Evolutionary conservation across 1,140 invertebrate genomes (phyloP).

Genomic region (Plodia interpunctella): DNA sequence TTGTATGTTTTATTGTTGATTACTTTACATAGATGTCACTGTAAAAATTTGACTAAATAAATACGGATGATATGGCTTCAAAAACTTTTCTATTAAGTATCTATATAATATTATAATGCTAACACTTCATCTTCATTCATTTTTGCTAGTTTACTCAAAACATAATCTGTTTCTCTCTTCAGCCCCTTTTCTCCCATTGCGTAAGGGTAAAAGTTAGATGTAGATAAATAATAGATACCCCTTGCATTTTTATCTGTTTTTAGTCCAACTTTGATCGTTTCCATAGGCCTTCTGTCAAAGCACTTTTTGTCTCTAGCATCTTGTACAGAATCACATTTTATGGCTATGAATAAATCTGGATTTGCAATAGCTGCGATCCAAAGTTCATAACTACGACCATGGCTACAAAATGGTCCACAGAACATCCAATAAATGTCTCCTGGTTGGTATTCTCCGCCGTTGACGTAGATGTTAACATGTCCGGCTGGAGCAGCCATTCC

Average conservation of each 20-base stretch:
- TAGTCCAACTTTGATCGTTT: conserved; percentile 22
- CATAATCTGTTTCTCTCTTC: conserved; percentile 15
- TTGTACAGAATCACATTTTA: conserved; percentile 28
- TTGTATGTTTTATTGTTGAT: too few relatives aligned
- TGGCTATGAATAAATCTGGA: conserved; percentile 19
- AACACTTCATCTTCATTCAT: too few relatives aligned
- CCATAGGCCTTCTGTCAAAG: conserved; percentile 21
- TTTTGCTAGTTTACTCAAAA: too few relatives aligned
- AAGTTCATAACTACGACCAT: conserved; percentile 13
- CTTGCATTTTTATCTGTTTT: conserved; percentile 18
- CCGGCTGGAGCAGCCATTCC: conserved; percentile 82
- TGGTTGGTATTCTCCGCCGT: conserved; percentile 81
- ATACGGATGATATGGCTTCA: too few relatives aligned
- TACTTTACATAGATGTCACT: too few relatives aligned
- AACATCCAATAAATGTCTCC: conserved; percentile 38
- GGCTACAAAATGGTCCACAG: conserved; percentile 24
- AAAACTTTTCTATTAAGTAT: too few relatives aligned
- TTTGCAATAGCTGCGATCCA: conserved; percentile 19
- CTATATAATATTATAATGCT: too few relatives aligned
- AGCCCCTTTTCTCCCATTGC: conserved; percentile 21
- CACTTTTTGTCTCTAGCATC: conserved; percentile 25
- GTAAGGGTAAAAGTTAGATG: conserved; percentile 19
- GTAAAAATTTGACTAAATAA: too few relatives aligned
- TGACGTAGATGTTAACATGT: conserved; percentile 81
- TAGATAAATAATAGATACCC: conserved; percentile 27